Base-by-base conservation (phyloP, 2,888 invertebrate genomes). In the Glomeris marginata region DNA sequence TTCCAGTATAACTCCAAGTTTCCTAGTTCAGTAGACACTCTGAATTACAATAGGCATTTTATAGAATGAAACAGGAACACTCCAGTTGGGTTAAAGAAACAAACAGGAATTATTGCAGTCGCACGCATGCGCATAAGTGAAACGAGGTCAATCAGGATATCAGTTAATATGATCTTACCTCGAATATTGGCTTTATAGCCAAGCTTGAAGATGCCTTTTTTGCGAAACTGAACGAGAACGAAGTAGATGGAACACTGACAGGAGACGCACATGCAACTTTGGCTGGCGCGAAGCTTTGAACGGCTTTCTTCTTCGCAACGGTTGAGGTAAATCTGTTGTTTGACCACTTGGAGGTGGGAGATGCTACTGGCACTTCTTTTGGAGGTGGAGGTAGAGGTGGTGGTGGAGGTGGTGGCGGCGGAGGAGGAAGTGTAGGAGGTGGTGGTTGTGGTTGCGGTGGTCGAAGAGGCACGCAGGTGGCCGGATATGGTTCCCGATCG, bases 381-480 rank as follows among this genome's bases (percentile, higher is more conserved):
- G 46, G 51, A 10, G 46, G 52, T 34, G 52, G 53, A 37, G 48
- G 54, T 34, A 47, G 54, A 20, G 38, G 55, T 35, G 35, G 34
- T 1, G 40, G 47, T 38, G 40, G 47, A 1, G 47, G 47, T 22
- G 47, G 38, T 20, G 21, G 41, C 5, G 21, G 35, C 2, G 36
- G 22, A 21, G 13, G 33, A 13, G 13, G 11, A 4, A 34, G 37
- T 34, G 33, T 34, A 2, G 49, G 49, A 21, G 44, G 49, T 1
- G 49, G 37, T 21, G 35, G 20, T 4, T 37, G 55, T 20, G 45
- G 37, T 21, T 35, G 20, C 13, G 41, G 55, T 20, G 45, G 55
- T 36, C 52, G 42, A 15, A 18, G 28, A 0, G 41, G 55, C 21
- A 40, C n/a, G n/a, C n/a, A 51, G 44, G 43, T 52, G 16, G 47